Evolutionary conservation across 2,797 vertebrate species (phyloP).

Genomic region (Crypturellus tataupa): DNA sequence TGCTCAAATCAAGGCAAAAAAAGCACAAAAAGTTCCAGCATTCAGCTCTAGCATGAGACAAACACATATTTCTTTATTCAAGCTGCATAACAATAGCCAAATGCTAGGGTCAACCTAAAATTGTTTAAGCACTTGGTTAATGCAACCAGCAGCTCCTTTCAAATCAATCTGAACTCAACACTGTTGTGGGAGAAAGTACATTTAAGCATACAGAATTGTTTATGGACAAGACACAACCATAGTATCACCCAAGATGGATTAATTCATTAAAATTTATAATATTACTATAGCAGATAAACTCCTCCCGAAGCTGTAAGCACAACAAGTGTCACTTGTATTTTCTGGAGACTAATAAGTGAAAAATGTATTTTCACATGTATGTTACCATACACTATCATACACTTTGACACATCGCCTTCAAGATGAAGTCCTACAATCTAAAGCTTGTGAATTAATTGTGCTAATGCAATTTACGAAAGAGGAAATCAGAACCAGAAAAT

Average conservation of each 20-base stretch:
- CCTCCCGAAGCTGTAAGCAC: background rate
- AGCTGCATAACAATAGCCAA: background rate
- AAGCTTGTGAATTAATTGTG: background rate
- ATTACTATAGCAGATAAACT: background rate
- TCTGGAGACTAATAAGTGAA: background rate
- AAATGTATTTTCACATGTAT: background rate
- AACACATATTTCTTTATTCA: background rate
- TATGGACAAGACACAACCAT: rapidly evolving
- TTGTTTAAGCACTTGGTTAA: background rate
- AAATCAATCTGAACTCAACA: background rate
- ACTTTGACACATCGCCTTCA: rapidly evolving
- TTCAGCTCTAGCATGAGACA: background rate
- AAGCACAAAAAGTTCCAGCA: background rate
- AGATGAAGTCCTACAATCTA: background rate
- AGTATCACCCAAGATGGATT: background rate
- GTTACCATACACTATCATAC: background rate
- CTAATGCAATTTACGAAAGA: background rate
- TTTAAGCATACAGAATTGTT: background rate
- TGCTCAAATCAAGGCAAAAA: background rate
- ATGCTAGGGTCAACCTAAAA: background rate
- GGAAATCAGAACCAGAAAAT: background rate
- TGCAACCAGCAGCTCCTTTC: background rate
- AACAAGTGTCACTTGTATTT: background rate
- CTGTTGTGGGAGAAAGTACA: background rate
- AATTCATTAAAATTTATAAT: no score